Evolutionary conservation across 2,113 vertebrate species (phyloP).

Genomic region (Arizona elegans): DNA sequence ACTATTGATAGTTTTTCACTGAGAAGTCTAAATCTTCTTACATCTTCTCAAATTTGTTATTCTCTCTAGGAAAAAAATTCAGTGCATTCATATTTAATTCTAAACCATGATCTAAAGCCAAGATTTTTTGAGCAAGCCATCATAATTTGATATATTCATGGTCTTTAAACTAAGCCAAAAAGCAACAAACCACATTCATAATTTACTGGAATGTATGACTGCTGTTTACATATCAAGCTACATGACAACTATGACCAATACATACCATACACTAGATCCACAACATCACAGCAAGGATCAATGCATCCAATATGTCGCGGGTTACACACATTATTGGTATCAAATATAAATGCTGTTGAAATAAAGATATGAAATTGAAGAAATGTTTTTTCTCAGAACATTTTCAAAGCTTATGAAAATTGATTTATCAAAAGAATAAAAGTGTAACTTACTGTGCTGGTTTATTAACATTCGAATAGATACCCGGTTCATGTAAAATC

Average conservation of each 20-base stretch:
- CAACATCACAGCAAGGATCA: slow-evolving; percentile 94
- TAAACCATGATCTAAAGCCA: not conserved
- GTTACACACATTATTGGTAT: slow-evolving; percentile 84
- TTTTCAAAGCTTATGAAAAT: not conserved
- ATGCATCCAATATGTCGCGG: slow-evolving; percentile 96
- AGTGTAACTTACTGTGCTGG: slow-evolving; percentile 89
- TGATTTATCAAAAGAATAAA: not conserved
- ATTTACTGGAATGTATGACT: not conserved
- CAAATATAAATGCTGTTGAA: slow-evolving; percentile 88
- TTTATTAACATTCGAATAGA: slow-evolving; percentile 98
- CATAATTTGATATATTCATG: not conserved
- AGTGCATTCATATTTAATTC: not conserved
- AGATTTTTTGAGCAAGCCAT: not conserved
- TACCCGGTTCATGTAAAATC: slow-evolving; percentile 98
- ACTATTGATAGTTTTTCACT: not conserved
- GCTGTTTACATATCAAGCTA: not conserved
- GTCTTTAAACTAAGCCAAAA: not conserved
- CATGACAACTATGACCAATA: not conserved
- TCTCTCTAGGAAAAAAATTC: not conserved
- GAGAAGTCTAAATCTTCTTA: not conserved
- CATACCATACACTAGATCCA: slow-evolving; percentile 88
- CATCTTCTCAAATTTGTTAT: not conserved
- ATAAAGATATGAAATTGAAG: slow-evolving; percentile 21
- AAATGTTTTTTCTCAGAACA: not conserved
- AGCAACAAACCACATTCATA: not conserved